These are phyloP conservation scores for Phyto melanocephala DNA, from an alignment of 2,888 invertebrate genomes.

Conservation along the genomic window DNA sequence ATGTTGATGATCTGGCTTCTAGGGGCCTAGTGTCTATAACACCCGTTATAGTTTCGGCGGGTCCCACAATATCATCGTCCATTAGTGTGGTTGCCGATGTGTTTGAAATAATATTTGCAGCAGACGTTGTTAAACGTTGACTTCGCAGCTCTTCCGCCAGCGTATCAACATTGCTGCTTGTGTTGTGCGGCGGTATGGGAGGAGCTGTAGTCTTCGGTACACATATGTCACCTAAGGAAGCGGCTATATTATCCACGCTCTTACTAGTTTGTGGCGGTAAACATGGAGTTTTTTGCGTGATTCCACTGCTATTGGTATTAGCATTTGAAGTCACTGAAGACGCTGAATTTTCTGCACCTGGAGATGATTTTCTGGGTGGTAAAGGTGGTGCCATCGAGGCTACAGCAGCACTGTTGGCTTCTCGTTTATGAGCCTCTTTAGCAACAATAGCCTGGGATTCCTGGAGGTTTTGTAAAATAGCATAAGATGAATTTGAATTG, in stretches of 20 bases:
- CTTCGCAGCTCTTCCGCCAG: constrained; percentile 75
- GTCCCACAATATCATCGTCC: constrained; percentile 81
- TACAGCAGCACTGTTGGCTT: constrained; percentile 45
- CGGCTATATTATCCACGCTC: constrained; percentile 76
- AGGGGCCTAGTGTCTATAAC: constrained; percentile 83
- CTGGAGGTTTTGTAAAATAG: constrained; percentile 75
- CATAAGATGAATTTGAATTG: constrained; percentile 73
- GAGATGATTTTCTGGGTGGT: constrained; percentile 82
- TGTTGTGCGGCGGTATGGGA: constrained; percentile 77
- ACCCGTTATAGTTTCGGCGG: constrained; percentile 86
- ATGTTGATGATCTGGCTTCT: constrained; percentile 75
- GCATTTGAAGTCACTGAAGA: constrained; percentile 64
- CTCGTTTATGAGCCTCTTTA: constrained; percentile 61
- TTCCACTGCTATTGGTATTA: constrained; percentile 44
- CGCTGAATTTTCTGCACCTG: constrained; percentile 73
- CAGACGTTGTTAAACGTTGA: constrained; percentile 70
- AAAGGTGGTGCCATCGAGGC: constrained; percentile 79
- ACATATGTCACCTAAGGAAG: constrained; percentile 71
- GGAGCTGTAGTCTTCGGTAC: constrained; percentile 77
- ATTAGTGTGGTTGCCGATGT: constrained; percentile 67
- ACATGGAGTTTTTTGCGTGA: constrained; percentile 42
- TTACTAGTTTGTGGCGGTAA: constrained; percentile 65
- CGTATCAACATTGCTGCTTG: constrained; percentile 70
- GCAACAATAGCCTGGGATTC: constrained; percentile 67
- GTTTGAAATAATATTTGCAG: constrained; percentile 45